Evolutionary conservation across 2,888 invertebrate species (phyloP), one percentile per base, ranked within the genome.

Genomic region (Gnatocerus cornutus): DNA sequence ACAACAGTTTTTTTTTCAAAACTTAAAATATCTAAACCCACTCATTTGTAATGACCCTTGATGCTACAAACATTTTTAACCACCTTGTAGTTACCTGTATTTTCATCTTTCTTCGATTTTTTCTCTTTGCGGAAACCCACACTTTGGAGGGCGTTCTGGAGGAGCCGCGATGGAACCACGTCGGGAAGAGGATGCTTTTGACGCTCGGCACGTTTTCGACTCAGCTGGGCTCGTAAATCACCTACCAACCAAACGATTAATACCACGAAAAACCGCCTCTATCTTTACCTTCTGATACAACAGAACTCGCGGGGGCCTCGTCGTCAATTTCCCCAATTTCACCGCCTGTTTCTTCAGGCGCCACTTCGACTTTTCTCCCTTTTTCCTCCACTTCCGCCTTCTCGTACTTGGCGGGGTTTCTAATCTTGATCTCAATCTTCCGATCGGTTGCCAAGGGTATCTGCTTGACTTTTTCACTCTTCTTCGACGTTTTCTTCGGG

Each of bases 61-160:
- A n/a, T n/a, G n/a, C n/a, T n/a, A n/a, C n/a, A n/a, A n/a, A n/a
- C n/a, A n/a, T n/a, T n/a, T n/a, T n/a, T n/a, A n/a, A n/a, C n/a
- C n/a, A n/a, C 39, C 3, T 14, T 7, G 3, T 9, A 33, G 5
- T 78, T 78, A 33, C 74, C 77, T 69, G 76, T 69, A 66, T 74
- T 55, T 71, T 77, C 76, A 69, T 78, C 81, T 64, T 80, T 77
- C 69, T 79, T 79, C 29, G 79, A 77, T 65, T 82, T 80, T 66
- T 81, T 80, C 12, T 75, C 81, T 74, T 84, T 87, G 84, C 86
- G 86, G 73, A 86, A 86, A 63, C 87, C 86, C 69, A 87, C 87
- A 68, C 87, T 86, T 80, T 87, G 85, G 37, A 88, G 84, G 16
- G 88, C 88, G 59, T 84, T 87, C 72, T 88, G 87, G 50, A 88